Evolutionary conservation across 2,797 vertebrate genomes (phyloP).

Genomic region (Hoplostethus atlanticus): DNA sequence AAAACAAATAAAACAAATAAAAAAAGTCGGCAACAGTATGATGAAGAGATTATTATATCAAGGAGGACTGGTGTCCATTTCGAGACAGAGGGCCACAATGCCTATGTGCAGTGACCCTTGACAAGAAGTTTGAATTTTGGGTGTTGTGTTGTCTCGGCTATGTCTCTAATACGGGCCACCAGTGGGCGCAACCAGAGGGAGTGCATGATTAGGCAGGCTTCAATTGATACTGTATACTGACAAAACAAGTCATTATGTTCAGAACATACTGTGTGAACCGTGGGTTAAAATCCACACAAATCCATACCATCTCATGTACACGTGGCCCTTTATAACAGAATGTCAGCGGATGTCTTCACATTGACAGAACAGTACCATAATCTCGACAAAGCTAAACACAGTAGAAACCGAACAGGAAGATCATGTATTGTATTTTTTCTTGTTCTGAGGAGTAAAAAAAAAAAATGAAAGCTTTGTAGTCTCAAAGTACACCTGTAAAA

Average conservation of each 20-base stretch:
- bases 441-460: conserved; percentile 65
- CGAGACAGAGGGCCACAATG: conserved; percentile 23
- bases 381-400: conserved; percentile 76
- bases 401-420: conserved; percentile 71
- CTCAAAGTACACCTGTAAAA: conserved; percentile 84
- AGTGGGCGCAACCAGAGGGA: conserved; percentile 20
- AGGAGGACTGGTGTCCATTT: conserved; percentile 22
- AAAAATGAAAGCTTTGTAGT: conserved; percentile 82
- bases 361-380: conserved; percentile 84
- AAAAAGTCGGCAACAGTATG: conserved; percentile 41
- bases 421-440: conserved; percentile 65
- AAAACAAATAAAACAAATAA: background rate
- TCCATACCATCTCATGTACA: conserved; percentile 52
- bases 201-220: conserved; percentile 20
- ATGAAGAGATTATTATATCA: conserved; percentile 23
- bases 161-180: conserved; percentile 25
- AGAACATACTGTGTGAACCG: conserved; percentile 20
- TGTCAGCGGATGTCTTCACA: conserved; percentile 73
- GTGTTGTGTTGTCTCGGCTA: conserved; percentile 10
- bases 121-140: background rate
- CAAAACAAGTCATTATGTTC: conserved; percentile 21
- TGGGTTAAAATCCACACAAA: conserved; percentile 49
- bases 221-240: conserved; percentile 5
- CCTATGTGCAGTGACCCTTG: background rate
- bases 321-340: conserved; percentile 58